phyloP scores from a whole-genome alignment of 2,113 vertebrate genomes.

The Amblyopsis rosae region DNA sequence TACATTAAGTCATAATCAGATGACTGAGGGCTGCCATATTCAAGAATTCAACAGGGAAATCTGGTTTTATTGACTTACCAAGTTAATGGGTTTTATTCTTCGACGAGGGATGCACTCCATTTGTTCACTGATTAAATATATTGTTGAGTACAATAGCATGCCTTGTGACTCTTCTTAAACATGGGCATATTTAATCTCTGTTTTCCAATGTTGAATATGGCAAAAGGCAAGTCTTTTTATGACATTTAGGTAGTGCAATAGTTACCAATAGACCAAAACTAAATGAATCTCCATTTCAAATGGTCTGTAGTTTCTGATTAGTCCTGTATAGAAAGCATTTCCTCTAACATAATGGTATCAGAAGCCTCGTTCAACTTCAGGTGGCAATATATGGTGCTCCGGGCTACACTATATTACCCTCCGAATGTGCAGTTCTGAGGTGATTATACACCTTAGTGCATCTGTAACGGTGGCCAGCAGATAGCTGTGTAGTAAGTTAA shows the following conservation, averaged over 20 bases:
- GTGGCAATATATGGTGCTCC: background rate
- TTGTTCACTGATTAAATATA: conserved; percentile 47
- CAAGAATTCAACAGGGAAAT: conserved; percentile 54
- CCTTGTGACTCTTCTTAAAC: conserved; percentile 22
- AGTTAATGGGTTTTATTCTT: conserved; percentile 34
- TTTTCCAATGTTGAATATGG: conserved; percentile 10
- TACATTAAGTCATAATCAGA: conserved; percentile 55
- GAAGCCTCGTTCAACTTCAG: conserved; percentile 31
- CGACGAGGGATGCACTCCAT: conserved; percentile 44
- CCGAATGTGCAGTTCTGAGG: conserved; percentile 7
- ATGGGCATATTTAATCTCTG: conserved; percentile 13
- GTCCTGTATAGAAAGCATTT: conserved; percentile 1
- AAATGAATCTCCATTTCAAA: background rate
- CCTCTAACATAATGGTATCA: conserved; percentile 18
- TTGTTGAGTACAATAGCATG: conserved; percentile 38
- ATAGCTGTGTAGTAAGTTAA: no score
- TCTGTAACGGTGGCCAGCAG: no score
- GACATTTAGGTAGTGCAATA: background rate
- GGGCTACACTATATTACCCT: conserved; percentile 35
- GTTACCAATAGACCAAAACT: background rate
- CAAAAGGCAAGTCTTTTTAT: background rate
- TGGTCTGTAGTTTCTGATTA: background rate
- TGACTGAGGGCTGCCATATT: conserved; percentile 54
- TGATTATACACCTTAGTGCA: background rate
- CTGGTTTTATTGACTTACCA: conserved; percentile 46